Conservation (phyloP, 2,113 vertebrate species). For the Montifringilla adamsi region DNA sequence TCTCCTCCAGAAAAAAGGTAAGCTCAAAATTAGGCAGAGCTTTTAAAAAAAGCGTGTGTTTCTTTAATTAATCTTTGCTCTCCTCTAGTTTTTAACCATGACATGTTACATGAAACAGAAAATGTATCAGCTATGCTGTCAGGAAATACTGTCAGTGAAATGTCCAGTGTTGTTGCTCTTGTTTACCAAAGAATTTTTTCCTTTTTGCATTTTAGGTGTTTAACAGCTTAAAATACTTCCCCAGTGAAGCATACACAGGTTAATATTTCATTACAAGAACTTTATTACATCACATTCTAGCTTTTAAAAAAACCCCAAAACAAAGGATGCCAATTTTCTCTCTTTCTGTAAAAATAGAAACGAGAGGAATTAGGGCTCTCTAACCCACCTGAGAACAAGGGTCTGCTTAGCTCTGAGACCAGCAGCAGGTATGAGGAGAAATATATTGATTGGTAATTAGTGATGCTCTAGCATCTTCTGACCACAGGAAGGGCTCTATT, state of each 20-base stretch:
- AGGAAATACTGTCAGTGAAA: not conserved
- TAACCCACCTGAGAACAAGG: not conserved
- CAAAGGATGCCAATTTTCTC: not conserved
- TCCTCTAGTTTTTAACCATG: not conserved
- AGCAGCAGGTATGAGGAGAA: not conserved
- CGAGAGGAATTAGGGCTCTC: not conserved
- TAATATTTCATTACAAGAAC: not conserved
- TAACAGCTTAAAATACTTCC: not conserved
- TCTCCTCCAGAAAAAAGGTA: not conserved
- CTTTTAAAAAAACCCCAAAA: not conserved
- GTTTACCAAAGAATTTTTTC: not conserved
- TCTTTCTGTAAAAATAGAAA: not conserved
- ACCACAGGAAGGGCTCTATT: accelerated
- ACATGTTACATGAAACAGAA: not conserved
- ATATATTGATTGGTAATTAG: accelerated
- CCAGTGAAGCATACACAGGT: not conserved
- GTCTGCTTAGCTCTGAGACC: not conserved
- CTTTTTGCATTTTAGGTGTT: not conserved
- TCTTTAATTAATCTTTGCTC: not conserved
- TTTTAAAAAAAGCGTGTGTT: not conserved
- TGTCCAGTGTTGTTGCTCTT: not conserved
- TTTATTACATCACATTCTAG: not conserved
- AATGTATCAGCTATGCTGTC: not conserved
- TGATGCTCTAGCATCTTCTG: not conserved
- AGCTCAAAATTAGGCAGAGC: not conserved